Conservation (phyloP, 1,140 invertebrate genomes). For the Drosophila nannoptera region DNA sequence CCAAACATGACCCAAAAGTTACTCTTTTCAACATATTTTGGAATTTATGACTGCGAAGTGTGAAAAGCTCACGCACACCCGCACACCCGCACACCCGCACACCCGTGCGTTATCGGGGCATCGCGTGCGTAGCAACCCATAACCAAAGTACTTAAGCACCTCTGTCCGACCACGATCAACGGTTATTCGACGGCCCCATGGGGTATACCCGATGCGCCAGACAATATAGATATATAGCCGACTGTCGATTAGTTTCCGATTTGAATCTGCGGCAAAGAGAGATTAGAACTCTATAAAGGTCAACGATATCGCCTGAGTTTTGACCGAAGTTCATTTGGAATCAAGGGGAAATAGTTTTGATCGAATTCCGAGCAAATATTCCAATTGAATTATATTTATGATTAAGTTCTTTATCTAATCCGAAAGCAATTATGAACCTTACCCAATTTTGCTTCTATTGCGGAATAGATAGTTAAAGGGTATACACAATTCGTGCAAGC, state of each 20-base stretch:
- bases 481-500: neutral
- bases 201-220: neutral
- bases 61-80: slow-evolving; percentile 19
- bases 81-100: slow-evolving; percentile 4
- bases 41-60: slow-evolving; percentile 33
- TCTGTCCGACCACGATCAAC: slow-evolving; percentile 13
- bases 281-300: too few relatives aligned
- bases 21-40: neutral
- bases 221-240: neutral
- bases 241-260: too few relatives aligned
- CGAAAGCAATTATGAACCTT: too few relatives aligned
- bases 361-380: too few relatives aligned
- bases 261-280: too few relatives aligned
- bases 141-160: slow-evolving; percentile 21
- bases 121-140: slow-evolving; percentile 35
- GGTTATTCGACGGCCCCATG: neutral
- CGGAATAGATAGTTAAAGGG: neutral
- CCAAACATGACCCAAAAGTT: neutral
- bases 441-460: too few relatives aligned
- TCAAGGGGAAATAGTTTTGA: too few relatives aligned
- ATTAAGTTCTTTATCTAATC: too few relatives aligned
- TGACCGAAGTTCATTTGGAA: too few relatives aligned
- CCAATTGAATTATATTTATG: too few relatives aligned
- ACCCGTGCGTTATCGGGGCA: slow-evolving; percentile 25
- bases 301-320: too few relatives aligned